Conservation (phyloP, 2,888 invertebrate genomes). For the Caenorhabditis sulstoni region DNA sequence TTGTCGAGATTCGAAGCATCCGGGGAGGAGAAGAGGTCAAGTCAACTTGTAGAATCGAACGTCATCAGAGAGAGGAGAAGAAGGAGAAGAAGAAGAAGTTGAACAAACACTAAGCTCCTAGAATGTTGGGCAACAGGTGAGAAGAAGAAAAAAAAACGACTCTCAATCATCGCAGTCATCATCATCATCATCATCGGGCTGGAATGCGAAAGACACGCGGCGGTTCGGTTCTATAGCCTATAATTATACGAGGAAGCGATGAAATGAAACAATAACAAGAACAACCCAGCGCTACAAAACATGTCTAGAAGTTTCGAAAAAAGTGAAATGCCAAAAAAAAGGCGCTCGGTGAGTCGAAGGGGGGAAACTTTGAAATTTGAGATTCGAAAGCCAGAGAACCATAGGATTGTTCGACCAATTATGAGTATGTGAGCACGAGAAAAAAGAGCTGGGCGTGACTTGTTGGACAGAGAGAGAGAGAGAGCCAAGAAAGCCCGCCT, state of each 20-base stretch:
- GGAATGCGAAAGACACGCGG: slow-evolving; percentile 18
- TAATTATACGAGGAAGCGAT: slow-evolving; percentile 26
- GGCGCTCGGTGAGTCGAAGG: no score
- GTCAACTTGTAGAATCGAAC: not conserved
- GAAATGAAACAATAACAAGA: slow-evolving; percentile 6
- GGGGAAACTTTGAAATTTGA: not conserved
- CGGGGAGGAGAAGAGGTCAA: slow-evolving; percentile 19
- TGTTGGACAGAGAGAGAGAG: no score
- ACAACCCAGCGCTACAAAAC: not conserved
- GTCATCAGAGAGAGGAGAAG: slow-evolving; percentile 1
- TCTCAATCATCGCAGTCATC: slow-evolving; percentile 3
- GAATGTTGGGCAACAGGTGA: not conserved
- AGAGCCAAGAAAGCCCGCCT: no score
- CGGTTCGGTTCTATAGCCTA: slow-evolving; percentile 10
- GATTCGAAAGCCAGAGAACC: not conserved
- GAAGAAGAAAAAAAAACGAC: not conserved
- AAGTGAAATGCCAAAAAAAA: no score
- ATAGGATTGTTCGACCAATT: no score
- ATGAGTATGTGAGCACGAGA: no score
- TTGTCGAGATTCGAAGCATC: not conserved
- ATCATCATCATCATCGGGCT: slow-evolving; percentile 6
- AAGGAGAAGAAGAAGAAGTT: no score
- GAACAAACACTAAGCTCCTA: no score
- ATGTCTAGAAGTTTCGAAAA: not conserved
- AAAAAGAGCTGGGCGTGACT: no score